Percentiles rank a stretch among this genome's conserved stretches.
phyloP scores from a whole-genome alignment of 1,140 invertebrate species.

The Drosophila rufa region DNA sequence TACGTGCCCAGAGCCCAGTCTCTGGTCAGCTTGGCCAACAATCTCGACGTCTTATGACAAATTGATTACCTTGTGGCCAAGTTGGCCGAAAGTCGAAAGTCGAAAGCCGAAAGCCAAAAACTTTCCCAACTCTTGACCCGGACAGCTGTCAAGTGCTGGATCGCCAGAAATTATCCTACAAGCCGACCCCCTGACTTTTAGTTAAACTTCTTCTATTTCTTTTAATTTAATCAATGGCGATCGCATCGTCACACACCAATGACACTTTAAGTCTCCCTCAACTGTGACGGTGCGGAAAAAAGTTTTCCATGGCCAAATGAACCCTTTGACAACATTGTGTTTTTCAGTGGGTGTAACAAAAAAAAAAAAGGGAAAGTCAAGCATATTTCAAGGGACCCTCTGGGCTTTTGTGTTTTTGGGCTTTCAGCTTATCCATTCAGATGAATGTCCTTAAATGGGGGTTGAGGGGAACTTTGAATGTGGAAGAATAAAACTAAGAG shows the following conservation, averaged over 20 bases:
- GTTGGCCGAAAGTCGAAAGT: constrained; percentile 16
- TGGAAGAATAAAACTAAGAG: neutral
- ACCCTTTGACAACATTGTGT: constrained; percentile 40
- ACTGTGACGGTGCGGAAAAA: constrained; percentile 35
- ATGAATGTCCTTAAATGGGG: constrained; percentile 21
- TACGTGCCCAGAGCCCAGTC: constrained; percentile 34
- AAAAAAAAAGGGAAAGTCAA: constrained; percentile 36
- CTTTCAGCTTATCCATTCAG: constrained; percentile 8
- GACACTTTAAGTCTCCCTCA: constrained; percentile 29
- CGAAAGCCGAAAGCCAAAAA: constrained; percentile 5
- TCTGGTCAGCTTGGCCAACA: constrained; percentile 18
- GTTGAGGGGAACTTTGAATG: neutral
- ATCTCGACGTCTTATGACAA: constrained; percentile 29
- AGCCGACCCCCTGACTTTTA: constrained; percentile 15
- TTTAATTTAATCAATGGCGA: constrained; percentile 55
- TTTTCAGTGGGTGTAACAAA: constrained; percentile 1
- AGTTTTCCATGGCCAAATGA: constrained; percentile 23
- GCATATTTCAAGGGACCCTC: constrained; percentile 25
- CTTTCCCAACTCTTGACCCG: constrained; percentile 27
- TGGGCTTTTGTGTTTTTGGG: constrained; percentile 15
- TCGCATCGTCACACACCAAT: constrained; percentile 32
- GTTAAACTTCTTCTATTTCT: constrained; percentile 14
- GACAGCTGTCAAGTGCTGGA: constrained; percentile 46
- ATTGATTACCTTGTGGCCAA: constrained; percentile 50
- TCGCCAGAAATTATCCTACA: constrained; percentile 31